A percentile compares a stretch with the other conserved stretches of the same genome.
phyloP scores from a whole-genome alignment of 2,113 vertebrate species.

The Silurus asotus region DNA sequence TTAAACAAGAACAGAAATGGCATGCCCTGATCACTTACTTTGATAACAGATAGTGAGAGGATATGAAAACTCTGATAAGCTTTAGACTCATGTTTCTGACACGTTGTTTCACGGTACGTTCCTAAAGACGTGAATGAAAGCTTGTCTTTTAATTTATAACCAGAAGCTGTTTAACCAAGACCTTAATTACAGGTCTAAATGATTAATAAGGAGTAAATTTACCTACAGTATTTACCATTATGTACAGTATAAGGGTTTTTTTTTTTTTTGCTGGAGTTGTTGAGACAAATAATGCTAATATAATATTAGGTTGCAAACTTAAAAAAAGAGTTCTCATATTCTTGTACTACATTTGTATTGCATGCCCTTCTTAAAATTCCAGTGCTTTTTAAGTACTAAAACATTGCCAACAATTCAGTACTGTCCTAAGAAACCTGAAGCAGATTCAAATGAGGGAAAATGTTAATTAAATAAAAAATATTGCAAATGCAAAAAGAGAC shows the following conservation, averaged over 20 bases:
- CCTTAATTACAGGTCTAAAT: slow-evolving; percentile 43
- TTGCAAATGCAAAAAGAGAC: no score
- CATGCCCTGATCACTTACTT: slow-evolving; percentile 18
- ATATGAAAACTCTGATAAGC: slow-evolving; percentile 31
- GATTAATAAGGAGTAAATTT: slow-evolving; percentile 9
- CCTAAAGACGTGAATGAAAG: slow-evolving; percentile 44
- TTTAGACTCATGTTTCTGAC: slow-evolving; percentile 12
- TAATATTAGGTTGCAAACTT: background rate
- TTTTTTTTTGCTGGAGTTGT: no score
- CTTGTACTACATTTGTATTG: background rate
- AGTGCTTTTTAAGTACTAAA: background rate
- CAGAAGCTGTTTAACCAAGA: slow-evolving; percentile 37
- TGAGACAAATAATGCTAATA: no score
- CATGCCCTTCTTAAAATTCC: background rate
- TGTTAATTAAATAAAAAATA: no score
- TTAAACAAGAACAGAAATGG: slow-evolving; percentile 44
- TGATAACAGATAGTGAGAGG: slow-evolving; percentile 19
- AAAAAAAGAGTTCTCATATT: background rate
- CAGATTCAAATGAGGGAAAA: no score
- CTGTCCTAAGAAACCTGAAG: no score
- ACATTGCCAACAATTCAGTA: background rate
- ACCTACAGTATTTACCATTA: background rate
- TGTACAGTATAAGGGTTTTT: background rate
- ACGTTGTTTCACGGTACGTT: slow-evolving; percentile 50
- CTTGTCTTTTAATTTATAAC: slow-evolving; percentile 46